A percentile compares a stretch with the other conserved stretches of the same genome.
phyloP scores from a whole-genome alignment of 2,113 vertebrate genomes.

The Dromiciops gliroides region DNA sequence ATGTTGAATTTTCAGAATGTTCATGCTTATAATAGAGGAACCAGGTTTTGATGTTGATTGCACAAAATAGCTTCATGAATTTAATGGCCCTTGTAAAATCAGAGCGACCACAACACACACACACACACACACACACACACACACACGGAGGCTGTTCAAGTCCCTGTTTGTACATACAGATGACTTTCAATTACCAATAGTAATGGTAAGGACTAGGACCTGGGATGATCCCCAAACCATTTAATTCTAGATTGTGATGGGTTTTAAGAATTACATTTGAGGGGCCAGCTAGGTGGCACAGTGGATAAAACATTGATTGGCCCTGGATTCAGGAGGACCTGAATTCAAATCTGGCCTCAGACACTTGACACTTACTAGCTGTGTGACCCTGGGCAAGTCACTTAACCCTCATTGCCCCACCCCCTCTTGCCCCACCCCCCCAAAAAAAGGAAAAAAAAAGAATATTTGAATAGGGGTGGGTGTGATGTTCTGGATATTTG shows the following conservation, averaged over 20 bases:
- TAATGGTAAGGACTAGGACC: background rate
- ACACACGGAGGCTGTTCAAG: no score
- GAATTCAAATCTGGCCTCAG: no score
- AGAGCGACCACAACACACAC: background rate
- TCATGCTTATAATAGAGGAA: constrained; percentile 6
- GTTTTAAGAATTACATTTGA: background rate
- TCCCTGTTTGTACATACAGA: background rate
- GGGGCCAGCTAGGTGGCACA: no score
- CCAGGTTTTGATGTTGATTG: background rate
- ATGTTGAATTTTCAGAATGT: background rate
- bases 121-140: no score
- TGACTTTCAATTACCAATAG: background rate
- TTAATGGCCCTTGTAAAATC: background rate
- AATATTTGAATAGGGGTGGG: background rate
- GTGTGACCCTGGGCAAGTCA: no score
- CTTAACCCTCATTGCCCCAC: no score
- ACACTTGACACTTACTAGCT: no score
- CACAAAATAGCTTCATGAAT: constrained; percentile 17
- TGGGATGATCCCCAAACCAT: background rate
- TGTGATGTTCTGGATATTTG: background rate
- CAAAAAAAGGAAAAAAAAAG: no score
- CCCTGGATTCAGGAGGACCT: no score
- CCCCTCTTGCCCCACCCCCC: no score
- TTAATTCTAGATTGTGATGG: background rate
- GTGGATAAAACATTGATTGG: no score